Percentiles rank a stretch among this genome's conserved stretches.
Evolutionary conservation across 2,888 invertebrate species (phyloP).

Genomic region (Selenia dentaria): DNA sequence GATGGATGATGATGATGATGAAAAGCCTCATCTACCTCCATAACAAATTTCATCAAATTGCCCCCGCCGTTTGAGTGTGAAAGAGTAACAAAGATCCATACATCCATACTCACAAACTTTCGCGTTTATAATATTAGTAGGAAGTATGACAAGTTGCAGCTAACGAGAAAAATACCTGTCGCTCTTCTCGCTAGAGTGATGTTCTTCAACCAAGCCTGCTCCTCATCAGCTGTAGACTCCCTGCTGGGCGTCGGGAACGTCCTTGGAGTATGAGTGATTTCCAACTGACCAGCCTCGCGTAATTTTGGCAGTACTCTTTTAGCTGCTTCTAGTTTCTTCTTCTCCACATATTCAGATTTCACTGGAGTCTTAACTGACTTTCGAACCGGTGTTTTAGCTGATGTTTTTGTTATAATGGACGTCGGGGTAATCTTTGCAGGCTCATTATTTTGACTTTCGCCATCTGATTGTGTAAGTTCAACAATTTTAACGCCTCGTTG

Average conservation of each 20-base stretch:
- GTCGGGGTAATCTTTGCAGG: not conserved
- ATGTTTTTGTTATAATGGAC: slow-evolving; percentile 8
- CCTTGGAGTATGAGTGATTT: slow-evolving; percentile 89
- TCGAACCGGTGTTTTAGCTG: slow-evolving; percentile 18
- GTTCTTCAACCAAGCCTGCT: slow-evolving; percentile 92
- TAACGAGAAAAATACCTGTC: no score
- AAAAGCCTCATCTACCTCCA: no score
- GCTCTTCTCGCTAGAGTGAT: slow-evolving; percentile 89
- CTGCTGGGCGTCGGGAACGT: slow-evolving; percentile 93
- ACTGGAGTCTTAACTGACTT: slow-evolving; percentile 47
- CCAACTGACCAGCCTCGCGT: slow-evolving; percentile 84
- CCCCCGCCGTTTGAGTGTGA: no score
- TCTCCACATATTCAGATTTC: slow-evolving; percentile 64
- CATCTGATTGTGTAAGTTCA: slow-evolving; percentile 16
- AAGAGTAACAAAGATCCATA: no score
- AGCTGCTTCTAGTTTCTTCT: slow-evolving; percentile 60
- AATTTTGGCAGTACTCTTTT: slow-evolving; percentile 80
- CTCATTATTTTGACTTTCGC: slow-evolving; percentile 18
- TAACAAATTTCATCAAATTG: no score
- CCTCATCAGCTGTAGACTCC: slow-evolving; percentile 88
- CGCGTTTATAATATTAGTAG: no score
- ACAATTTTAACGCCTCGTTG: slow-evolving; percentile 21
- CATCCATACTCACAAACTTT: no score
- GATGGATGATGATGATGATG: no score
- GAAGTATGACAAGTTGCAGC: no score